Evolutionary conservation across 2,113 vertebrate species (phyloP), one percentile per base, ranked within the genome.

Genomic region (Lepisosteus oculatus): DNA sequence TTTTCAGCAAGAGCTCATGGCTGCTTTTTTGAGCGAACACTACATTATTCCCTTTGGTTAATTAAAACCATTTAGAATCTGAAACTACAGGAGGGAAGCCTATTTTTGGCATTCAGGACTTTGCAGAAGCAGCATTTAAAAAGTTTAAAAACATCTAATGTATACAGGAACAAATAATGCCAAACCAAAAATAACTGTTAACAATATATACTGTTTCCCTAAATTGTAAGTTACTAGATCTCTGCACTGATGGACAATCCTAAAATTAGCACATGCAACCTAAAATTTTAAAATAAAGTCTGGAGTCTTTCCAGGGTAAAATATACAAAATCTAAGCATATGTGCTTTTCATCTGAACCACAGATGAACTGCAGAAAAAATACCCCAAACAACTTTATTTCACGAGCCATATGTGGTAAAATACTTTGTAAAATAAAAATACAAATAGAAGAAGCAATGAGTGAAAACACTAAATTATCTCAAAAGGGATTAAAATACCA

Each of bases 201-300:
- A 81, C 74, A 77, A 71, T 67, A 78, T 76, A 45, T 72, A 13
- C 54, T 42, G 4, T 70, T 63, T 73, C 71, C 72, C 71, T 81
- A 86, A 86, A 87, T 70, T 79, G 77, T 71, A 82, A 42, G 69
- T 81, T 81, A 81, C 65, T 17, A 75, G 71, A 71, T 72, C 59
- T 74, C 74, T 74, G 68, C 64, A 61, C 55, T 77, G 79, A 63
- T 55, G 79, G 64, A 72, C 72, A 75, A 43, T 68, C 51, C 73
- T n/a, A 71, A 75, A 85, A 84, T 80, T 72, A 80, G 71, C 43
- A 72, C 43, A 3, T 54, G 72, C 73, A 62, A 67, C 5, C 57
- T 41, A 55, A 47, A 43, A 41, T 43, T 69, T 62, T 41, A 63
- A 73, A 47, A 41, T 67, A 51, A 51, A 51, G 47, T 51, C 47